Evolutionary conservation across 2,113 vertebrate genomes (phyloP).

Genomic region (Tachysurus fulvidraco): DNA sequence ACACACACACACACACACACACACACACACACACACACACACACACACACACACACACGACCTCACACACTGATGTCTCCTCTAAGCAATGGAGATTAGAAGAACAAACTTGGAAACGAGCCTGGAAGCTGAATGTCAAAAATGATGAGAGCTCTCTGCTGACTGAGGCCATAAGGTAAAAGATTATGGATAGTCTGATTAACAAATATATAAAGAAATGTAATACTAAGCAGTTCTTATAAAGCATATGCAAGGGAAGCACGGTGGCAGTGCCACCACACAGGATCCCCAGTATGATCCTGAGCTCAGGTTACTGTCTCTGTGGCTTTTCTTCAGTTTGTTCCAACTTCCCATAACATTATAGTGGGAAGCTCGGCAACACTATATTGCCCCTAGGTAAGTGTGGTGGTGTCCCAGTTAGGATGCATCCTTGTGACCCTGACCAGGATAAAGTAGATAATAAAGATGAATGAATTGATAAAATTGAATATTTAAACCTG

Average conservation of each 20-base stretch:
- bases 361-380: neutral
- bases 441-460: neutral
- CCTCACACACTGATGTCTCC: conserved; percentile 28
- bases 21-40: conserved; percentile 16
- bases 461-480: neutral
- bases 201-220: neutral
- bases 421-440: neutral
- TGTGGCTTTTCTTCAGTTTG: neutral
- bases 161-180: conserved; percentile 12
- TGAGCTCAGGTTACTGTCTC: neutral
- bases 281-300: neutral
- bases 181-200: neutral
- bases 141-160: conserved; percentile 28
- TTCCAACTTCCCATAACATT: neutral
- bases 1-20: conserved; percentile 24
- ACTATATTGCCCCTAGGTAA: neutral
- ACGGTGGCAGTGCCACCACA: neutral
- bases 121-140: conserved; percentile 46
- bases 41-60: conserved; percentile 8
- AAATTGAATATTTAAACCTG: neutral
- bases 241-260: neutral
- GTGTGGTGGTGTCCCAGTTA: neutral
- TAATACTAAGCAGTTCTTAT: neutral
- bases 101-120: conserved; percentile 37
- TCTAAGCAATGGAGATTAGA: conserved; percentile 45